Evolutionary conservation across 2,888 invertebrate genomes (phyloP), one percentile per base, ranked within the genome.

Genomic region (Orchestes rusci): DNA sequence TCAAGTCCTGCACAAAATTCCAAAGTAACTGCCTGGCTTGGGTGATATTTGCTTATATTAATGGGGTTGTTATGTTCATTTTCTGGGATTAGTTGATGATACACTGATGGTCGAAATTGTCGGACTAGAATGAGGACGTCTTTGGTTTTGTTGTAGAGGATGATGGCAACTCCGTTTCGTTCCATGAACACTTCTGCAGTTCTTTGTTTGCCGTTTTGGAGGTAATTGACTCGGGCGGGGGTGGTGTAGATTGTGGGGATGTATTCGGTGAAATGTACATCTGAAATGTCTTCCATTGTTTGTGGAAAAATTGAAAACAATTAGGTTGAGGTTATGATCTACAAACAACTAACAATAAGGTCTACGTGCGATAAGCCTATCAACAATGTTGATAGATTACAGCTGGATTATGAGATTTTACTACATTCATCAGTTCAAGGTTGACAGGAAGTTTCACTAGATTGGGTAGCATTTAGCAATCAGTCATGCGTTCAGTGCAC

Each of bases 1-100:
- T 92, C 79, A 49, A 94, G 86, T 1, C 95, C 95, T 2, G 94
- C 94, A 70, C 96, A 96, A 53, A 95, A 75, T 68, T 96, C 96
- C 33, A 91, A 62, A 0, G 93, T 85, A 3, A 92, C 64, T 0
- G 90, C 94, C 1, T 81, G 61, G 0, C 72, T 69, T 0, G 81
- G 74, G 2, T 83, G 82, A 62, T 80, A 83, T 56, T 79, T 76
- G 0, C 65, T 56, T 0, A 77, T 68, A 59, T 85, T 80, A 42
- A 83, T 74, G 17, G 10, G 10, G 0, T 69, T 46, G 1, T 31
- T 16, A 29, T 73, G 65, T 37, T 75, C 74, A 13, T 70, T 64
- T 40, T 55, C 68, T 3, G 77, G 73, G 3, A 85, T 67, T 50
- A 73, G 71, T 48, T 78, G 78, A 63, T 79, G 79, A 65, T 84